These are phyloP conservation scores for Myopa tessellatipennis DNA, from an alignment of 2,888 invertebrate species.

Conservation along the genomic window DNA sequence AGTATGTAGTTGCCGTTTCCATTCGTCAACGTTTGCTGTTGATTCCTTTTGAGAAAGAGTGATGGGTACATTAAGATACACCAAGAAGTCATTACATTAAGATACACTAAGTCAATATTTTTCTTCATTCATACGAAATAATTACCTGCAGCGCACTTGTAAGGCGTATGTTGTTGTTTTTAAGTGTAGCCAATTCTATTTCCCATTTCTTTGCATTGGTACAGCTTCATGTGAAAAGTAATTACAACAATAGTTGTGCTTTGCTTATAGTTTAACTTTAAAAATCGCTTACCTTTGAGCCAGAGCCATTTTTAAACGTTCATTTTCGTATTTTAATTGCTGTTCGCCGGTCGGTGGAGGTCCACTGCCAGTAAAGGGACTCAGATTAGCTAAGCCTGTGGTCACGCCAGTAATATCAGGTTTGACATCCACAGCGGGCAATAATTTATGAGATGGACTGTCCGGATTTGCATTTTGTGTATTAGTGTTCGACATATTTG, in stretches of 20 bases:
- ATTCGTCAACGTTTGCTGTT: constrained; percentile 97
- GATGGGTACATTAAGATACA: not conserved
- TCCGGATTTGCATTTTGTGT: constrained; percentile 71
- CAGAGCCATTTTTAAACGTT: constrained; percentile 92
- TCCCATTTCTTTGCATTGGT: constrained; percentile 99
- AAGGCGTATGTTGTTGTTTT: constrained; percentile 94
- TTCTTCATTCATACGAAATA: too few species aligned
- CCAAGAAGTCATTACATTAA: not conserved
- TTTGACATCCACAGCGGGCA: constrained; percentile 51
- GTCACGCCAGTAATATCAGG: constrained; percentile 51
- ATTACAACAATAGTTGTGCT: not conserved
- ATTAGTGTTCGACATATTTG: constrained; percentile 69
- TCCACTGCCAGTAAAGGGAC: constrained; percentile 59
- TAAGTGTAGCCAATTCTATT: constrained; percentile 93
- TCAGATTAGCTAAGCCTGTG: constrained; percentile 59
- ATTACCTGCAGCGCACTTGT: constrained; percentile 88
- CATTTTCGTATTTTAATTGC: constrained; percentile 97
- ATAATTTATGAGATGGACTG: constrained; percentile 68
- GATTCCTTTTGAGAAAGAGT: constrained; percentile 71
- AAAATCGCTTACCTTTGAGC: constrained; percentile 82
- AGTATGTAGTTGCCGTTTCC: constrained; percentile 95
- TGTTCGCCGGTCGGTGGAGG: constrained; percentile 71
- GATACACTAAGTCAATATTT: too few species aligned
- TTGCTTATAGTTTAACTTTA: not conserved
- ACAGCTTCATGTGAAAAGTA: constrained; percentile 74